Evolutionary conservation across 1,140 invertebrate genomes (phyloP).

Genomic region (Achroia grisella): DNA sequence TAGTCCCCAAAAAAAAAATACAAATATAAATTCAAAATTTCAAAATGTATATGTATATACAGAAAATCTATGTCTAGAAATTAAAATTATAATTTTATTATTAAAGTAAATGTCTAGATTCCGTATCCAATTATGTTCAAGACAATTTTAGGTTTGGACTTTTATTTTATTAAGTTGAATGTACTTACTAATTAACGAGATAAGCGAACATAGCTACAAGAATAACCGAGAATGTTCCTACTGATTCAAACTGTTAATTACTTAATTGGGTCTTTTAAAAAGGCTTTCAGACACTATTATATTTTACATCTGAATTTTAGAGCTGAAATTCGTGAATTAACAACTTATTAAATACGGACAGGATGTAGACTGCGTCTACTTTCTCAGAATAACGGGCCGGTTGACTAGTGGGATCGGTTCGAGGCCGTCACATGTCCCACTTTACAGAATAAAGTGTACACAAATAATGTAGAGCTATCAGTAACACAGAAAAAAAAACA

Average conservation of each 20-base stretch:
- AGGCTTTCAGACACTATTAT: no score
- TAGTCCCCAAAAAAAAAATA: no score
- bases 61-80: neutral
- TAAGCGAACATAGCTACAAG: conserved; percentile 11
- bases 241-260: conserved; percentile 4
- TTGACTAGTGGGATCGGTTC: conserved; percentile 6
- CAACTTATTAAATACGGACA: neutral
- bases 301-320: no score
- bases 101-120: neutral
- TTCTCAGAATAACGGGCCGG: conserved; percentile 15
- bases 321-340: no score
- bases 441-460: conserved; percentile 1
- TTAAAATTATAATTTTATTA: no score
- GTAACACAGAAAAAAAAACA: no score
- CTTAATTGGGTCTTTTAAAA: conserved; percentile 1
- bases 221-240: conserved; percentile 1
- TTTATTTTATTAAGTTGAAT: conserved; percentile 9
- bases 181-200: conserved; percentile 23
- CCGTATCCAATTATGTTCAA: neutral
- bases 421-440: conserved; percentile 5
- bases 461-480: no score
- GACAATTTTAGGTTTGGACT: no score
- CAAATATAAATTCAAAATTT: no score
- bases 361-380: conserved; percentile 7
- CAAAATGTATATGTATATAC: neutral